A percentile compares a stretch with the other conserved stretches of the same genome.
phyloP scores from a whole-genome alignment of 2,797 vertebrate genomes.

The Sebastes hubbsi region DNA sequence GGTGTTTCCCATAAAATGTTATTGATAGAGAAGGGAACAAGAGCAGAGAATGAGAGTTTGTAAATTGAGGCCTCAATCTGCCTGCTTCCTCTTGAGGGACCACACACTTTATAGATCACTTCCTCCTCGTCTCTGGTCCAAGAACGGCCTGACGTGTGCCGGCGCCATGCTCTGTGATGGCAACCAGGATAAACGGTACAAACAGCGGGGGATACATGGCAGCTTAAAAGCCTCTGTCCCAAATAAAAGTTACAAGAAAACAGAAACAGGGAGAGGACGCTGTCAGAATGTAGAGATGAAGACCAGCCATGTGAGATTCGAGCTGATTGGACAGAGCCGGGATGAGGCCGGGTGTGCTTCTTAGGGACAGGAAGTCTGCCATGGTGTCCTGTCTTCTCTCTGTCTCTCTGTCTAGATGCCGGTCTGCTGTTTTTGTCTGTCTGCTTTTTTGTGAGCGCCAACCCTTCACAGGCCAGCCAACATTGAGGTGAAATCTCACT shows the following conservation, averaged over 20 bases:
- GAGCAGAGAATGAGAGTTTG: slow-evolving; percentile 53
- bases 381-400: slow-evolving; percentile 48
- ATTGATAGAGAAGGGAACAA: slow-evolving; percentile 60
- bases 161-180: slow-evolving; percentile 76
- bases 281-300: slow-evolving; percentile 65
- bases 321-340: slow-evolving; percentile 33
- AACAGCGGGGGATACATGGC: slow-evolving; percentile 65
- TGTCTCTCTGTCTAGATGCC: slow-evolving; percentile 46
- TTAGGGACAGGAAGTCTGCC: slow-evolving; percentile 52
- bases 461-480: slow-evolving; percentile 15
- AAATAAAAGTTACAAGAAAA: slow-evolving; percentile 72
- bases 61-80: slow-evolving; percentile 58
- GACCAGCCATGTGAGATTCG: slow-evolving; percentile 55
- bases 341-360: slow-evolving; percentile 23
- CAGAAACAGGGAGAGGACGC: slow-evolving; percentile 35
- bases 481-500: slow-evolving; percentile 19
- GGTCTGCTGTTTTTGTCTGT: slow-evolving; percentile 26
- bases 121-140: slow-evolving; percentile 60
- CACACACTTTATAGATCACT: slow-evolving; percentile 75
- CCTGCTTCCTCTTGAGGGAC: slow-evolving; percentile 63
- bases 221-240: slow-evolving; percentile 78
- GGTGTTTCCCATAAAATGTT: slow-evolving; percentile 75
- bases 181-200: slow-evolving; percentile 74
- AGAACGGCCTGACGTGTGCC: slow-evolving; percentile 50
- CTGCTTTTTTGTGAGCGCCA: neutral